Conservation (phyloP, 64 coral and sea anemone genomes). For the Actinia tenebrosa region DNA sequence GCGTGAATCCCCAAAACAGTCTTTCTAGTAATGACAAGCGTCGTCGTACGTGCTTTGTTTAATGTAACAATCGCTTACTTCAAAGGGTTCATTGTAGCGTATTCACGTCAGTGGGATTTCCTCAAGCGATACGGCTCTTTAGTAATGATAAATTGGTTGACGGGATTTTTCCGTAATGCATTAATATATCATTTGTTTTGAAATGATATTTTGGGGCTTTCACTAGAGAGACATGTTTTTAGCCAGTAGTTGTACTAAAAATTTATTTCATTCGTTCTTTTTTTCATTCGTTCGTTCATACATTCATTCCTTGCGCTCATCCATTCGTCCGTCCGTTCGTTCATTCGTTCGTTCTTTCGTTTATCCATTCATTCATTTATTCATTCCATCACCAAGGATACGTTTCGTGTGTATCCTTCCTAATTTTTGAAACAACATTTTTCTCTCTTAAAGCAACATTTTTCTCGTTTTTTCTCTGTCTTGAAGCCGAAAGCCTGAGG, state of each 20-base stretch:
- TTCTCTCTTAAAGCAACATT: not conserved
- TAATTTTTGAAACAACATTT: not conserved
- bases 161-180: not conserved
- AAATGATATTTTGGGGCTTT: not conserved
- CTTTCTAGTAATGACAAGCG: not conserved
- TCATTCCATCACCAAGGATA: not conserved
- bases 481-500: too few species aligned
- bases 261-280: not conserved
- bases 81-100: not conserved
- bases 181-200: not conserved
- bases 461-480: too few species aligned
- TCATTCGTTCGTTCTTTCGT: too few species aligned
- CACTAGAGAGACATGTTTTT: too few species aligned
- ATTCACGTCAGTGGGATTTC: not conserved
- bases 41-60: not conserved
- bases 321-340: not conserved
- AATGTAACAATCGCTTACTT: not conserved
- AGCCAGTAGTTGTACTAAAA: not conserved
- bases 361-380: not conserved
- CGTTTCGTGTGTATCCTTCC: not conserved
- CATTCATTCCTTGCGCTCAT: not conserved
- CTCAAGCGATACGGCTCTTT: not conserved
- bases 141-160: not conserved
- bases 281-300: not conserved
- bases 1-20: not conserved